A percentile compares a stretch with the other conserved stretches of the same genome.
These are phyloP conservation scores for Aplochiton taeniatus DNA, from an alignment of 2,797 vertebrate species.

Conservation along the genomic window DNA sequence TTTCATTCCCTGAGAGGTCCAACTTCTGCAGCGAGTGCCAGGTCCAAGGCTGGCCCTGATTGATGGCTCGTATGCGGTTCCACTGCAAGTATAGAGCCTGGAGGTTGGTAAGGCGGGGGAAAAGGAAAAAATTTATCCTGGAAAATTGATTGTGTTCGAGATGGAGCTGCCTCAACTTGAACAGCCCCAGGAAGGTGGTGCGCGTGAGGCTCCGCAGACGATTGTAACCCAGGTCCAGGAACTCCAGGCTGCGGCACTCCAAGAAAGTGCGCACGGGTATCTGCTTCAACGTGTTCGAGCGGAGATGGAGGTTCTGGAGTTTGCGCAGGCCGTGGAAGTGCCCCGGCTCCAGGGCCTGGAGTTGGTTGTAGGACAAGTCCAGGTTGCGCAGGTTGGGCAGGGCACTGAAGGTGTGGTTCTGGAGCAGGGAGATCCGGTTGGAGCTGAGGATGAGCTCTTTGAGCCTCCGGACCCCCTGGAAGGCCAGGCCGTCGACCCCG, in stretches of 20 bases:
- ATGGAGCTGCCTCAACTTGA: slow-evolving; percentile 91
- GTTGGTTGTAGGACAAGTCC: slow-evolving; percentile 94
- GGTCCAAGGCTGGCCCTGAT: slow-evolving; percentile 89
- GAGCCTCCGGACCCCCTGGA: slow-evolving; percentile 91
- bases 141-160: slow-evolving; percentile 98
- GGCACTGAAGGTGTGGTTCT: slow-evolving; percentile 89
- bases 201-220: slow-evolving; percentile 89
- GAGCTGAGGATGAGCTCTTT: slow-evolving; percentile 97
- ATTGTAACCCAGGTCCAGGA: slow-evolving; percentile 95
- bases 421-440: slow-evolving; percentile 88
- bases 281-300: slow-evolving; percentile 88
- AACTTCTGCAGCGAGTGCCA: slow-evolving; percentile 93
- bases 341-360: slow-evolving; percentile 85
- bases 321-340: slow-evolving; percentile 94
- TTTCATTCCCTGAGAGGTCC: slow-evolving; percentile 95
- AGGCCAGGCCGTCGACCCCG: slow-evolving; percentile 85
- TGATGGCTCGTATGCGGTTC: slow-evolving; percentile 92
- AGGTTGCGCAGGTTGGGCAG: slow-evolving; percentile 93
- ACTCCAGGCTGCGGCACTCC: slow-evolving; percentile 94
- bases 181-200: slow-evolving; percentile 90
- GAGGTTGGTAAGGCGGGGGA: slow-evolving; percentile 92
- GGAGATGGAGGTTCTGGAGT: slow-evolving; percentile 89
- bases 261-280: slow-evolving; percentile 89
- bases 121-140: slow-evolving; percentile 94
- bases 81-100: slow-evolving; percentile 93